Evolutionary conservation across 2,797 vertebrate genomes (phyloP), one percentile per base, ranked within the genome.

Genomic region (Rhinichthys osculus): DNA sequence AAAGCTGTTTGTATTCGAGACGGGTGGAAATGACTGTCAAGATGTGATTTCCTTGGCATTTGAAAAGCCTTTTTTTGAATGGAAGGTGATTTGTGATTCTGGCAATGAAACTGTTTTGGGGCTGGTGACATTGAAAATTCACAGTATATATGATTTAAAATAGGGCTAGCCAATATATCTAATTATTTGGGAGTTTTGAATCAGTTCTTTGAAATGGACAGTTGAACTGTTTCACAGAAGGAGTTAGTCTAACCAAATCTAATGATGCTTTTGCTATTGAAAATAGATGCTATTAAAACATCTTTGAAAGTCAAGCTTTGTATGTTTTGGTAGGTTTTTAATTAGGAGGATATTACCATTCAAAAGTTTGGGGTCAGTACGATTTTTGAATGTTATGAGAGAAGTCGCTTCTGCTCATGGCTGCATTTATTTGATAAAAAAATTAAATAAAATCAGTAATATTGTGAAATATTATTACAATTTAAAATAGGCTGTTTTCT

Each of bases 41-140:
- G 30, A 35, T 82, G 73, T 44, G 69, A 89, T 38, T 81, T 79
- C 44, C 50, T 23, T 85, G 82, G 42, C 71, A 33, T 23, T 50
- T 19, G 5, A 81, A 81, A 57, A 19, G 52, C 40, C 42, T 66
- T 73, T 70, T 66, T 73, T 70, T 40, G 42, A 35, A 38, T 14
- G 59, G 59, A 27, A 62, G 59, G 59, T 16, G 27, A 7, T 66
- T 66, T 66, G 35, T 7, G 33, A 67, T 77, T 67, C 33, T n/a
- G 21, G 2, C 7, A 3, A 57, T 40, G 77, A 67, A 50, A 67
- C 5, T 1, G n/a, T 62, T 27, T 62, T 5, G 57, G 57, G 16
- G 35, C 35, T 40, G 57, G 27, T 2, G 11, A 44, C 38, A 17
- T 21, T 72, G 70, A 47, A 44, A 47, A 47, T 44, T 17, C 5